Evolutionary conservation across 2,888 invertebrate species (phyloP), one percentile per base, ranked within the genome.

Genomic region (Pheosia gnoma): DNA sequence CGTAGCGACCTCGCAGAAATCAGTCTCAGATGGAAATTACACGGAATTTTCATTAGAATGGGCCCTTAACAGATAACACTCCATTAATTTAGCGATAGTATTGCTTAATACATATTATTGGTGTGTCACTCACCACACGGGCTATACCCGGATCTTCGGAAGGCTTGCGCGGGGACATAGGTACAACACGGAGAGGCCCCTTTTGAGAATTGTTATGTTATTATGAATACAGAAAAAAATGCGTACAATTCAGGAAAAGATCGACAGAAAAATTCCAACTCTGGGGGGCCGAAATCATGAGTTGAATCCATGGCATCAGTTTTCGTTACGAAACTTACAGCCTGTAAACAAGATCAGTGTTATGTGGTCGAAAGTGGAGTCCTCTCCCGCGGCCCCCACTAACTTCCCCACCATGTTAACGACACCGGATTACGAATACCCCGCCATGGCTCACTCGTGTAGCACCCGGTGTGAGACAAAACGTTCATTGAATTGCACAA

Each of bases 401-500:
- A 38, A 39, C 66, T 67, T 63, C 4, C 68, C 70, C 61, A 5
- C 13, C 45, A 56, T 61, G 66, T 71, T 68, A 74, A 51, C 70
- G 63, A 62, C 66, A 70, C 56, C 60, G 77, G 77, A 74, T 76
- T 75, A 76, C 77, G 59, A 67, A 66, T 66, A 61, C 63, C 59
- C 62, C 52, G 43, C 36, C 51, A 56, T 59, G 51, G 58, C 64
- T 74, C 74, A 78, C 82, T 78, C 73, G 77, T 75, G 80, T 78
- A 79, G 57, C 70, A 65, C 66, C 61, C 45, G 53, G 68, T 72
- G 77, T 74, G 77, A 84, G 83, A 87, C 88, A 88, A 87, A 86
- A 84, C 82, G 86, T 87, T 88, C 89, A 87, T 88, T 88, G 89
- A 88, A 88, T 89, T 89, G 88, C 88, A 88, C 89, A 87, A 84